A percentile compares a stretch with the other conserved stretches of the same genome.
These are phyloP conservation scores for Lates calcarifer DNA, from an alignment of 2,113 vertebrate genomes.

Conservation along the genomic window DNA sequence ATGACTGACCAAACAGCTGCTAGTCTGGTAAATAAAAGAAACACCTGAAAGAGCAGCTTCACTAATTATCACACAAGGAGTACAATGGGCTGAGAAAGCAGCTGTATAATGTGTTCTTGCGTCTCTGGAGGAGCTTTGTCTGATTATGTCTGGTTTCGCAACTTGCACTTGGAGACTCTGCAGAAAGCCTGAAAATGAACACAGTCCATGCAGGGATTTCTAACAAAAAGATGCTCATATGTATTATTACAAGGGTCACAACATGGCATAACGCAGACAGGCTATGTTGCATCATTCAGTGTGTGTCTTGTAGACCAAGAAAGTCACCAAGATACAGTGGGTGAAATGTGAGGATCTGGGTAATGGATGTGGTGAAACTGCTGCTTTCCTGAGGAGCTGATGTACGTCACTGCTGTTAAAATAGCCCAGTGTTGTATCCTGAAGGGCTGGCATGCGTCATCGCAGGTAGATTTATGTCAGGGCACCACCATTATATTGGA, in stretches of 20 bases:
- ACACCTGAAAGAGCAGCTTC: neutral
- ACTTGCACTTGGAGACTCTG: no score
- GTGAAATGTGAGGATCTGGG: neutral
- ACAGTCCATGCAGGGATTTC: neutral
- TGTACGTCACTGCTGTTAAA: neutral
- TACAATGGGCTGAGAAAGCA: neutral
- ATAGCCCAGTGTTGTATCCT: neutral
- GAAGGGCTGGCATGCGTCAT: neutral
- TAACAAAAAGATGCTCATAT: no score
- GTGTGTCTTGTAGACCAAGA: no score
- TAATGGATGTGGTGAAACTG: neutral
- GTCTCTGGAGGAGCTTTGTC: neutral
- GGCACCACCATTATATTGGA: neutral
- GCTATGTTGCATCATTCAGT: no score
- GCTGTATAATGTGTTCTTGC: neutral
- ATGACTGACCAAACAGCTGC: neutral
- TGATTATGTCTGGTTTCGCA: neutral
- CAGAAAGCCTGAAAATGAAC: no score
- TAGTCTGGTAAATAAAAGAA: neutral
- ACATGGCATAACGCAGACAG: no score
- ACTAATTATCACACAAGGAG: neutral
- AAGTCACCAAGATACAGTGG: neutral
- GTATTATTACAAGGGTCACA: no score
- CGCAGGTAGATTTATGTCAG: no score
- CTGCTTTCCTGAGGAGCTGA: neutral